These are phyloP conservation scores for Microvelia longipes DNA, from an alignment of 1,140 invertebrate genomes.

Conservation along the genomic window DNA sequence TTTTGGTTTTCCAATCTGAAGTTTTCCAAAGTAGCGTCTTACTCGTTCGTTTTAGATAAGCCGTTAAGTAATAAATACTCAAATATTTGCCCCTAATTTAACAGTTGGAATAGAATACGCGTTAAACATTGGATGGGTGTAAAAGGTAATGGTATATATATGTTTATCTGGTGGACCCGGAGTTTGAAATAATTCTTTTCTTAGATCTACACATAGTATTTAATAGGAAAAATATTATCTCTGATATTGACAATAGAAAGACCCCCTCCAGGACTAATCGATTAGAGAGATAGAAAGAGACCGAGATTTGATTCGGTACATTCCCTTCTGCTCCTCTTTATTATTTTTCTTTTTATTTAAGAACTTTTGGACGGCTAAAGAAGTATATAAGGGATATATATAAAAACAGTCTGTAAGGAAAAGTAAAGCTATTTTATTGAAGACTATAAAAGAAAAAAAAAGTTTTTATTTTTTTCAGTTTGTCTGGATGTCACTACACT, in stretches of 20 bases:
- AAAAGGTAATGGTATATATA: too few relatives aligned
- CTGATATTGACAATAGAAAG: not conserved
- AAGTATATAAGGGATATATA: not conserved
- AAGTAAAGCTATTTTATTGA: not conserved
- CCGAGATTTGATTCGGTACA: not conserved
- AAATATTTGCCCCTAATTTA: too few relatives aligned
- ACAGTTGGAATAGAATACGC: too few relatives aligned
- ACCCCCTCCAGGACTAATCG: not conserved
- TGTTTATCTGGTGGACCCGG: too few relatives aligned
- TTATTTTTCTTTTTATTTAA: not conserved
- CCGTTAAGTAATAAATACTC: too few relatives aligned
- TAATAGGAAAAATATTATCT: not conserved
- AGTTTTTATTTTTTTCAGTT: not conserved
- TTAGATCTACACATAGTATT: too few relatives aligned
- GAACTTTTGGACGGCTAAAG: not conserved
- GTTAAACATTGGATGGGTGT: too few relatives aligned
- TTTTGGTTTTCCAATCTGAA: too few relatives aligned
- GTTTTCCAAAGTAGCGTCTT: too few relatives aligned
- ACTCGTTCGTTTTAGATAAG: too few relatives aligned
- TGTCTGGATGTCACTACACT: not conserved
- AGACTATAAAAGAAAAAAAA: not conserved
- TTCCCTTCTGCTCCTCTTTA: too few relatives aligned
- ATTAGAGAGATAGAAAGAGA: not conserved
- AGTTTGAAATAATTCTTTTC: too few relatives aligned
- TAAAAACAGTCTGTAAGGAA: not conserved